Evolutionary conservation across 1,140 invertebrate genomes (phyloP).

Genomic region (Zaprionus davidi): DNA sequence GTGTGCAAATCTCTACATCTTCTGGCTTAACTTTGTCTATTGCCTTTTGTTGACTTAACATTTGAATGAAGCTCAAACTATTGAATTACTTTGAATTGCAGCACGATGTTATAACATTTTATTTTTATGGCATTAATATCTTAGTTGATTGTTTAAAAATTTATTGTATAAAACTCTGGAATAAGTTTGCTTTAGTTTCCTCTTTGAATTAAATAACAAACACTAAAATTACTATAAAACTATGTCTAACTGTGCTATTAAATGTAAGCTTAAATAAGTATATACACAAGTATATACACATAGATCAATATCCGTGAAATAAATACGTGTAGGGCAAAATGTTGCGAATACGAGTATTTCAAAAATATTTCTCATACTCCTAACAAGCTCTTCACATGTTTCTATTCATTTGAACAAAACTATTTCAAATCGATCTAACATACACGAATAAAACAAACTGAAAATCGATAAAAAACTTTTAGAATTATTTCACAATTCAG

Average conservation of each 20-base stretch:
- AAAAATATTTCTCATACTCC: conserved; percentile 33
- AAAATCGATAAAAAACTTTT: conserved; percentile 12
- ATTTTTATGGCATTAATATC: not conserved
- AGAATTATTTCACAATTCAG: conserved; percentile 25
- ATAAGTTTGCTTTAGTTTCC: conserved; percentile 28
- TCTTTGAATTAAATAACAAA: conserved; percentile 33
- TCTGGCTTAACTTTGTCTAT: conserved; percentile 14
- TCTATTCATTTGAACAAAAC: not conserved
- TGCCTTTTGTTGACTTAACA: conserved; percentile 2
- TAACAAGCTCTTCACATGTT: conserved; percentile 13
- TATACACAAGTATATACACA: conserved; percentile 30
- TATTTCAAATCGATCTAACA: conserved; percentile 17
- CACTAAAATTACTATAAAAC: conserved; percentile 48
- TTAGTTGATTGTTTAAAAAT: conserved; percentile 33
- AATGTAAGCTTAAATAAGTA: conserved; percentile 71
- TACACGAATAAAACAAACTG: conserved; percentile 9
- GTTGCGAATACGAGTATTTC: conserved; percentile 35
- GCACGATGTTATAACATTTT: conserved; percentile 12
- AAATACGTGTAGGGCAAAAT: conserved; percentile 25
- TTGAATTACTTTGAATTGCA: conserved; percentile 8
- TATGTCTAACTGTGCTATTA: conserved; percentile 83
- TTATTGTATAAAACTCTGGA: conserved; percentile 59
- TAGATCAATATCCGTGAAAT: conserved; percentile 44
- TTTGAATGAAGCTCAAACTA: conserved; percentile 35
- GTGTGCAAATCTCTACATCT: conserved; percentile 34